Conservation (phyloP, 2,797 vertebrate genomes). For the Protosalanx chinensis region DNA sequence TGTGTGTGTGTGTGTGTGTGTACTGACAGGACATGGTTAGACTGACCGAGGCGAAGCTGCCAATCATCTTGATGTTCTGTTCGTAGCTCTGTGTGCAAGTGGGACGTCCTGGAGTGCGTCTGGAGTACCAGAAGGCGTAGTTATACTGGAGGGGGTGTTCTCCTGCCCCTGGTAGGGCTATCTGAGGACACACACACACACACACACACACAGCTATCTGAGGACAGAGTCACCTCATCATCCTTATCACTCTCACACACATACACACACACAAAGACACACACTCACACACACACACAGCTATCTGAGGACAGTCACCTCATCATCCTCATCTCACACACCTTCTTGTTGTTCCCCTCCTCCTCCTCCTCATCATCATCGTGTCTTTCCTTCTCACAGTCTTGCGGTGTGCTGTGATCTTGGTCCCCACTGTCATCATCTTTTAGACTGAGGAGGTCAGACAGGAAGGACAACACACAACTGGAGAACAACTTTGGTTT, state of each 20-base stretch:
- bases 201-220: neutral
- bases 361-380: conserved; percentile 77
- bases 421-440: conserved; percentile 84
- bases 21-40: neutral
- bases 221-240: neutral
- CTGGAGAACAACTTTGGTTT: neutral
- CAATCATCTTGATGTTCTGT: conserved; percentile 85
- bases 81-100: conserved; percentile 84
- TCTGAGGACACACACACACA: conserved; percentile 43
- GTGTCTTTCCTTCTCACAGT: conserved; percentile 76
- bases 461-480: neutral
- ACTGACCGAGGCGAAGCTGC: conserved; percentile 81
- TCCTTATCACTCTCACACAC: neutral
- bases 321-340: conserved; percentile 18
- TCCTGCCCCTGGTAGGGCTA: conserved; percentile 72
- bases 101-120: conserved; percentile 80
- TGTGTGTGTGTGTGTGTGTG: neutral
- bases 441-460: conserved; percentile 68
- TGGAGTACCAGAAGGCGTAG: conserved; percentile 85
- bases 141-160: conserved; percentile 85
- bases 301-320: neutral
- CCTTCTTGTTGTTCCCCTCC: conserved; percentile 74
- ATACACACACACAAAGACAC: neutral
- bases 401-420: conserved; percentile 80
- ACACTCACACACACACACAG: neutral